Base-by-base conservation (phyloP, 2,797 vertebrate genomes). In the Amazona ochrocephala region DNA sequence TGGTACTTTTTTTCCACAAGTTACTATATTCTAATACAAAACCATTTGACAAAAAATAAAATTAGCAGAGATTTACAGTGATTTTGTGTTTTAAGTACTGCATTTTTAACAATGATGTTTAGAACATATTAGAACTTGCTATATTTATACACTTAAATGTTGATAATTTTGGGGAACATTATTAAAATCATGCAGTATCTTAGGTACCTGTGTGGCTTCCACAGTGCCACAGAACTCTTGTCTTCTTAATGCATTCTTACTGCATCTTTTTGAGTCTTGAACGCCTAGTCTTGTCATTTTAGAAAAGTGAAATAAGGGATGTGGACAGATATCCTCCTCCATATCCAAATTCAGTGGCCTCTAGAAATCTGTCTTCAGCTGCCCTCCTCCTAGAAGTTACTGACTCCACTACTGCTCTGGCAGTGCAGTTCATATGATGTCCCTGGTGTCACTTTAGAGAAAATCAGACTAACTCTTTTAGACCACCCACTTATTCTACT, bases 351-450 rank as follows among this genome's bases (percentile, higher is more conserved):
- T 9, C n/a, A 22, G 29, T 78, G 19, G 24, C 77, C 79, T 89
- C 54, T 72, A 90, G 42, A 93, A 77, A 68, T 62, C 58, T 90
- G 64, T 95, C 93, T 88, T 93, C 67, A 73, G 54, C 42, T 84
- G 37, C 64, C 70, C 60, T 91, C 27, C 37, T 88, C 41, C 30
- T 70, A 39, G n/a, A 91, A 95, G 42, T 93, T 91, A 79, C n/a
- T 58, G 42, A 37, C 37, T 86, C 42, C 30, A 30, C 12, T 7
- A 11, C 44, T 68, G 11, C 48, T 72, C 34, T 77, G 19, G 10
- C 60, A 73, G 74, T 78, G 27, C 58, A 81, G 77, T 78, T 83
- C 62, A 10, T 73, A 24, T n/a, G 39, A 81, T 60, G 62, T 66
- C 42, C 51, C 9, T 37, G 39, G 7, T 86, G 67, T 37, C 0